Percentiles rank a stretch among this genome's conserved stretches.
phyloP scores from a whole-genome alignment of 2,888 invertebrate genomes.

The Nephrotoma flavescens region DNA sequence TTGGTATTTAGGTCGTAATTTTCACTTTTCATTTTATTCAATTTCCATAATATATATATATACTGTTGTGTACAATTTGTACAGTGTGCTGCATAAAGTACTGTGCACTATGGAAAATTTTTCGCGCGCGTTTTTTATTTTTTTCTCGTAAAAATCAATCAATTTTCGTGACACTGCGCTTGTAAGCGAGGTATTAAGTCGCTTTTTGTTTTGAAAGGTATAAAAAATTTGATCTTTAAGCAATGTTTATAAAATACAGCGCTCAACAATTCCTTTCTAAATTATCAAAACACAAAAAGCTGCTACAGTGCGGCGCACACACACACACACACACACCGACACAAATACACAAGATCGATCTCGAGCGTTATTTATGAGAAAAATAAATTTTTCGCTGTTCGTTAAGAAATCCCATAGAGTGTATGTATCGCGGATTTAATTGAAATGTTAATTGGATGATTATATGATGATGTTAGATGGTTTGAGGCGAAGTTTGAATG shows the following conservation, averaged over 20 bases:
- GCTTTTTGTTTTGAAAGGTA: background rate
- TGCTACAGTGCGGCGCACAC: background rate
- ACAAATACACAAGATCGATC: background rate
- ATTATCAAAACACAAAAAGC: background rate
- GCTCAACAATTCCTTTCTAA: background rate
- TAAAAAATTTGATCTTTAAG: background rate
- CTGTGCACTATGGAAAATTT: background rate
- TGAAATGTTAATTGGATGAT: background rate
- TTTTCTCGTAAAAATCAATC: background rate
- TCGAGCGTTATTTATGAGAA: background rate
- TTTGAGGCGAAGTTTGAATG: background rate
- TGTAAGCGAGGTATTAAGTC: background rate
- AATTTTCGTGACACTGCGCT: background rate
- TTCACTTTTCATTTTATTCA: background rate
- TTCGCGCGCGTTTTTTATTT: background rate
- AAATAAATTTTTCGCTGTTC: background rate
- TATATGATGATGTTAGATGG: background rate
- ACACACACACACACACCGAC: too few species aligned
- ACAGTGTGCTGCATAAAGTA: background rate
- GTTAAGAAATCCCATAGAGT: background rate
- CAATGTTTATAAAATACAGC: background rate
- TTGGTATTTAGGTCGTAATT: conserved; percentile 4
- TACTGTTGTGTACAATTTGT: background rate
- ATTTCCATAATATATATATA: background rate
- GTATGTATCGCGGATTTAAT: background rate